Percentiles rank a stretch among this genome's conserved stretches.
Evolutionary conservation across 1,140 invertebrate species (phyloP).

Genomic region (Brachionus sp.): DNA sequence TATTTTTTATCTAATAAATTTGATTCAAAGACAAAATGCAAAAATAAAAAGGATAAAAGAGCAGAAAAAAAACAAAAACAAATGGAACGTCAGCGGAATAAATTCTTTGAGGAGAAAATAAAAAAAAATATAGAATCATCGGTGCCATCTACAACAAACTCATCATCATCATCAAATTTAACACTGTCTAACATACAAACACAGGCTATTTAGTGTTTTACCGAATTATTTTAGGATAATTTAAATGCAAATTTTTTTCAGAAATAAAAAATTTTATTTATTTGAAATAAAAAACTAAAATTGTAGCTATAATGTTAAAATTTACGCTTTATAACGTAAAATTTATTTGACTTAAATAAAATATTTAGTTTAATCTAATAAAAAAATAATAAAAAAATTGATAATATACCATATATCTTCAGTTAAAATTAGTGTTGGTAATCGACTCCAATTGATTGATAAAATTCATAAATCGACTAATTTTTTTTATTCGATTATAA

Average conservation of each 20-base stretch:
- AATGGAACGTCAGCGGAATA: slow-evolving; percentile 27
- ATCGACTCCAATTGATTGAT: too few species aligned
- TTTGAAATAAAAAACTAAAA: not conserved
- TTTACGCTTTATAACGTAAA: not conserved
- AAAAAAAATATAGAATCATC: not conserved
- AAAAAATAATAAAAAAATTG: too few species aligned
- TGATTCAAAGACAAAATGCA: not conserved
- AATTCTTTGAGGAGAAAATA: not conserved
- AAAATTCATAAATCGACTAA: too few species aligned
- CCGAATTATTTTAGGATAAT: not conserved
- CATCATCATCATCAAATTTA: not conserved
- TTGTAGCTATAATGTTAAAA: not conserved
- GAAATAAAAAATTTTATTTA: not conserved
- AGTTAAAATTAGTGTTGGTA: too few species aligned
- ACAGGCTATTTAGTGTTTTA: not conserved
- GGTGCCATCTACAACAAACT: not conserved
- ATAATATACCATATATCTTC: too few species aligned
- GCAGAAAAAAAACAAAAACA: slow-evolving; percentile 35
- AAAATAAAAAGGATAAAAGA: slow-evolving; percentile 34
- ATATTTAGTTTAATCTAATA: too few species aligned
- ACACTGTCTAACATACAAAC: slow-evolving; percentile 23
- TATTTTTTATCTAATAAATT: slow-evolving; percentile 3
- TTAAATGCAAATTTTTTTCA: not conserved
- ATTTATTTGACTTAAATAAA: not conserved
- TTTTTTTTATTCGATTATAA: too few species aligned